Conservation (phyloP, 2,888 invertebrate species). For the Cepaea hortensis region DNA sequence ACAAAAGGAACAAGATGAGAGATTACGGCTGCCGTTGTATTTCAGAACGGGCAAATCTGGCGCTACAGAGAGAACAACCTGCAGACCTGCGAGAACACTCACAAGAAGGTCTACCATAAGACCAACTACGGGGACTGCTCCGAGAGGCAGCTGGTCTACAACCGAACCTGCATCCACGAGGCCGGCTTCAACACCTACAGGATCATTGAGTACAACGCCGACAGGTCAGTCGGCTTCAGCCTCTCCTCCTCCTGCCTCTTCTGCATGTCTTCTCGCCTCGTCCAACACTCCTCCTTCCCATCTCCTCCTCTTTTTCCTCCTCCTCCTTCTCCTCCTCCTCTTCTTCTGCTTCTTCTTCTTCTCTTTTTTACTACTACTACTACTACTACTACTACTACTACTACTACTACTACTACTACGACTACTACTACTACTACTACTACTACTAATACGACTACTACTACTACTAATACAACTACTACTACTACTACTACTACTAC, state of each 20-base stretch:
- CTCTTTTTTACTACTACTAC: not conserved
- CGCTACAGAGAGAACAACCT: slow-evolving; percentile 59
- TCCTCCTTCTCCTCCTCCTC: not conserved
- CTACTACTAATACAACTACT: too few relatives aligned
- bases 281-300: not conserved
- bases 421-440: not conserved
- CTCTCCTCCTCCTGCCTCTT: not conserved
- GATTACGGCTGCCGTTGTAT: not conserved
- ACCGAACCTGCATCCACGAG: slow-evolving; percentile 63
- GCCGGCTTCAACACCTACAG: slow-evolving; percentile 59
- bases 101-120: slow-evolving; percentile 55
- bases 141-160: slow-evolving; percentile 59
- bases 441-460: not conserved
- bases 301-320: not conserved
- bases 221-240: slow-evolving; percentile 54
- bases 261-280: not conserved
- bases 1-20: too few relatives aligned
- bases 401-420: not conserved
- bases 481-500: too few relatives aligned
- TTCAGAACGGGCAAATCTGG: slow-evolving; percentile 62
- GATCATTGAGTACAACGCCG: slow-evolving; percentile 62
- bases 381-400: not conserved
- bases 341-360: not conserved
- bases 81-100: slow-evolving; percentile 59
- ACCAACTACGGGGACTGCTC: slow-evolving; percentile 59